Percentiles rank a stretch among this genome's conserved stretches.
phyloP scores from a whole-genome alignment of 1,140 invertebrate species.

The Spodoptera frugiperda region DNA sequence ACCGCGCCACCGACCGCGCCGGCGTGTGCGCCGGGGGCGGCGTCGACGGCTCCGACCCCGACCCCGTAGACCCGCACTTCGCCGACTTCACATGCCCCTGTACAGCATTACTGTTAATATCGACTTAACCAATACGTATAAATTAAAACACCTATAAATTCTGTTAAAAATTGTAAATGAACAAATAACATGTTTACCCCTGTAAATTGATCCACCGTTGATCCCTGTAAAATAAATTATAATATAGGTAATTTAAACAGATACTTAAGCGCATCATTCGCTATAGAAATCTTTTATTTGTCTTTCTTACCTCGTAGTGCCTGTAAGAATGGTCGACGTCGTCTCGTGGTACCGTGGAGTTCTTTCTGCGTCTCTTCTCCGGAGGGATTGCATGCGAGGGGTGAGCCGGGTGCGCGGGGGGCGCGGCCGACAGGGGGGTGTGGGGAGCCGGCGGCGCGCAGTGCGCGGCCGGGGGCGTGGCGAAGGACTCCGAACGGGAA shows the following conservation, averaged over 20 bases:
- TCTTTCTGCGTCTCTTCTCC: constrained; percentile 80
- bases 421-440: constrained; percentile 65
- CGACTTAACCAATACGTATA: background rate
- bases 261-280: no score
- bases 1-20: constrained; percentile 63
- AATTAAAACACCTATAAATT: background rate
- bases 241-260: no score
- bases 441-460: constrained; percentile 62
- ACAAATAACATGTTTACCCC: no score
- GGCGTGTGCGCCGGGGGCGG: constrained; percentile 81
- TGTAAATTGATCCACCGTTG: no score
- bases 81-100: constrained; percentile 68
- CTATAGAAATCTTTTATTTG: no score
- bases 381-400: constrained; percentile 57
- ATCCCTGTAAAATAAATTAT: no score
- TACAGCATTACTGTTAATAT: background rate
- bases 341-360: constrained; percentile 73
- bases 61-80: constrained; percentile 89
- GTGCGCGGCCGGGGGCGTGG: constrained; percentile 75
- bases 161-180: no score
- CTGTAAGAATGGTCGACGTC: constrained; percentile 74
- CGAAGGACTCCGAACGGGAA: constrained; percentile 74
- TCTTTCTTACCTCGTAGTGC: constrained; percentile 72
- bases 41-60: constrained; percentile 87
- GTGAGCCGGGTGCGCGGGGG: constrained; percentile 54